Percentiles rank a stretch among this genome's conserved stretches.
Conservation (phyloP, 2,113 vertebrate species). For the Saimiri boliviensis region DNA sequence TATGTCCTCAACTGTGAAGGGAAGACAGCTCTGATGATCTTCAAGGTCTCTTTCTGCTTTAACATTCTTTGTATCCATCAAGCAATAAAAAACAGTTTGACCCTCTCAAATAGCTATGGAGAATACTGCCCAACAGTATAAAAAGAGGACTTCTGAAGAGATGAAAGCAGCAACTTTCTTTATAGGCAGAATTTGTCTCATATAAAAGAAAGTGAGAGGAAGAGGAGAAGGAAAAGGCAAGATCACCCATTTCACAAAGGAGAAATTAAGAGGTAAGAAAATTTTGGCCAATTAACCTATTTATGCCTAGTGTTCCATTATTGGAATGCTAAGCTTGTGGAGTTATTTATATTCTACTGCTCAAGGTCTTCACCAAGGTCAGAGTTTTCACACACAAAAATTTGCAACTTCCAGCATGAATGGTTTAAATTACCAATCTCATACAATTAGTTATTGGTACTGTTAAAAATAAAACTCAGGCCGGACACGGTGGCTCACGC, state of each 20-base stretch:
- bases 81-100: background rate
- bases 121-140: background rate
- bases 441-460: background rate
- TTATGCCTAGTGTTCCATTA: too few relatives aligned
- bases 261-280: background rate
- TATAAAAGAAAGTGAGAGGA: constrained; percentile 10
- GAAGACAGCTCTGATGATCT: background rate
- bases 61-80: background rate
- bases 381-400: too few relatives aligned
- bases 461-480: background rate
- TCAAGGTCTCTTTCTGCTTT: constrained; percentile 35
- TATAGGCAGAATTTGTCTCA: background rate
- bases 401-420: too few relatives aligned
- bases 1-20: constrained; percentile 5
- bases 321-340: too few relatives aligned
- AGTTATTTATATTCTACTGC: too few relatives aligned
- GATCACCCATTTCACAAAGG: background rate
- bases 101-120: background rate
- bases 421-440: background rate
- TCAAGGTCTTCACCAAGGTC: too few relatives aligned
- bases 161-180: constrained; percentile 22
- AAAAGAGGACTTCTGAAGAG: background rate
- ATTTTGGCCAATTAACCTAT: background rate
- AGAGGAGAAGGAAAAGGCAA: background rate
- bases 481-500: too few relatives aligned